phyloP scores from a whole-genome alignment of 2,797 vertebrate species.

The Pampus argenteus region DNA sequence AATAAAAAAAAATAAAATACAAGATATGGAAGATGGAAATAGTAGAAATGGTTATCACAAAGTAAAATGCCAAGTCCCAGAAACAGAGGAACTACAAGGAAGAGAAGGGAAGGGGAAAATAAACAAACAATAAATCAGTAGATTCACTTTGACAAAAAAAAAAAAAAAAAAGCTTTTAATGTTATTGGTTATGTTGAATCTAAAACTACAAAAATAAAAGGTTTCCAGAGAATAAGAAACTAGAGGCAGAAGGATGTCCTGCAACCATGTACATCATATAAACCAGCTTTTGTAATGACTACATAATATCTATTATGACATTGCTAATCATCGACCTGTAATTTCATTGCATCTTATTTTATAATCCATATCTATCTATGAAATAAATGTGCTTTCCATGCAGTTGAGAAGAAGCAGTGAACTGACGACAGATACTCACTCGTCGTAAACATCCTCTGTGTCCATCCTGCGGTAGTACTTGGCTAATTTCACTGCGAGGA shows the following conservation, averaged over 20 bases:
- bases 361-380: neutral
- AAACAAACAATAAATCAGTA: constrained; percentile 28
- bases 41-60: constrained; percentile 97
- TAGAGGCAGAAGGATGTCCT: constrained; percentile 38
- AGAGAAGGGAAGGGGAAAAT: constrained; percentile 54
- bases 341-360: neutral
- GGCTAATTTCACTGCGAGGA: constrained; percentile 93
- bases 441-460: constrained; percentile 97
- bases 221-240: no score
- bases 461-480: constrained; percentile 98
- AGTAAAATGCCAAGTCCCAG: constrained; percentile 98
- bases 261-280: constrained; percentile 39
- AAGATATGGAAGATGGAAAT: constrained; percentile 84
- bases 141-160: neutral
- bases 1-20: constrained; percentile 34
- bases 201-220: no score
- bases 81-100: constrained; percentile 91
- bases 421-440: constrained; percentile 85
- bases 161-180: neutral
- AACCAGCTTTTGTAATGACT: neutral
- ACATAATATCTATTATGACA: neutral
- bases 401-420: neutral
- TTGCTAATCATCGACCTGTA: neutral
- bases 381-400: neutral
- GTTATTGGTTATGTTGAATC: neutral